Evolutionary conservation across 2,888 invertebrate species (phyloP).

Genomic region (Euphydryas editha): DNA sequence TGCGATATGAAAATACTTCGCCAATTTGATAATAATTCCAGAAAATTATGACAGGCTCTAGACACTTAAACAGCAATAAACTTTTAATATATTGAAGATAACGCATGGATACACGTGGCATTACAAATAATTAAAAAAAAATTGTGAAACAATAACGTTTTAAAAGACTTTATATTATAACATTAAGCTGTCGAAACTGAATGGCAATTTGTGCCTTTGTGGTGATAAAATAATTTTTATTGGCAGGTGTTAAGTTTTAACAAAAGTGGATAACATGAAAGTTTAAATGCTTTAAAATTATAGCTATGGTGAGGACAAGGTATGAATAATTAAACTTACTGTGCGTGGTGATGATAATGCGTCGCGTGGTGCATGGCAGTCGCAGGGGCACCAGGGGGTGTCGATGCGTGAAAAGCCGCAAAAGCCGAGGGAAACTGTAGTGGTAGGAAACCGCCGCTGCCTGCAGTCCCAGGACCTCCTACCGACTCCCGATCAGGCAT

Average conservation of each 20-base stretch:
- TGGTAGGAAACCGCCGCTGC: constrained; percentile 83
- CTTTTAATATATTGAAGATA: constrained; percentile 49
- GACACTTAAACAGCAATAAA: constrained; percentile 53
- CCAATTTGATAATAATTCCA: constrained; percentile 46
- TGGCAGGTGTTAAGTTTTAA: constrained; percentile 14
- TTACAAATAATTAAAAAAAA: constrained; percentile 22
- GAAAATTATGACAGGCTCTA: constrained; percentile 53
- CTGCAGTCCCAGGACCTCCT: constrained; percentile 82
- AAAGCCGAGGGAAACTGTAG: constrained; percentile 83
- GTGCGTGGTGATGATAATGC: constrained; percentile 80
- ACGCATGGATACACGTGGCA: constrained; percentile 36
- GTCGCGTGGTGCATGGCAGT: constrained; percentile 84
- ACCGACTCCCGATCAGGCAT: constrained; percentile 83
- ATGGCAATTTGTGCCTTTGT: constrained; percentile 11
- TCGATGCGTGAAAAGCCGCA: constrained; percentile 85
- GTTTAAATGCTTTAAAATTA: background rate
- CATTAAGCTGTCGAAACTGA: constrained; percentile 18
- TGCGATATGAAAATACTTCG: constrained; percentile 53
- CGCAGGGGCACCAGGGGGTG: constrained; percentile 83
- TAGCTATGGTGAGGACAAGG: background rate
- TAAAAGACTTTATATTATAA: constrained; percentile 9
- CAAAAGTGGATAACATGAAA: background rate
- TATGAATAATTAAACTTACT: constrained; percentile 61
- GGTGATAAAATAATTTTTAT: constrained; percentile 10
- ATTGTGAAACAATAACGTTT: background rate